Evolutionary conservation across 2,797 vertebrate species (phyloP), one percentile per base, ranked within the genome.

Genomic region (Chrysocyon brachyurus): DNA sequence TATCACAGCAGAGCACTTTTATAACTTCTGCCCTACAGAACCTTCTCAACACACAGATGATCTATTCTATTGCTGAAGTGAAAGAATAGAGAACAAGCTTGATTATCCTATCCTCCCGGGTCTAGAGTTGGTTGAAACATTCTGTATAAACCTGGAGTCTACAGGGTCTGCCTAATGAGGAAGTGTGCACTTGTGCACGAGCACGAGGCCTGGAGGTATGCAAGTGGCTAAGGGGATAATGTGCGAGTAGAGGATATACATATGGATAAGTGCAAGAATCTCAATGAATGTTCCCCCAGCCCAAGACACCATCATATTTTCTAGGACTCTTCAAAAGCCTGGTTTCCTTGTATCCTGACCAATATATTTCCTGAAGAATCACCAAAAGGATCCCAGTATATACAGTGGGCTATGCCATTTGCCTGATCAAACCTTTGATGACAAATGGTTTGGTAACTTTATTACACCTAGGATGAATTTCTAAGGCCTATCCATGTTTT

Each of bases 291-390:
- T 12, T n/a, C 28, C 33, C 26, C 11, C 72, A 88, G 85, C 17
- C 28, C 56, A 22, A 81, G 49, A 88, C 1, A 61, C 40, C 15
- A 64, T 9, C 22, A 9, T 17, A 66, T 49, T 94, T 77, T 54
- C 57, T 14, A 10, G 7, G 15, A 83, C 36, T 87, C 78, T 87
- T 86, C 82, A 63, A 78, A 97, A 92, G 61, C 40, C 40, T 56
- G 21, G 6, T 19, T 56, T 90, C 79, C 78, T 49, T 78, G 46
- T 22, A 9, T 57, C 57, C 9, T 8, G 49, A n/a, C 19, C 61
- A 31, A 36, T 24, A 12, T 1, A 36, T 73, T 87, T 94, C 66
- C 81, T 92, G 70, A 78, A 79, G 56, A 49, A 40, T 56, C 19
- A 15, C 10, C n/a, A 91, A 49, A 61, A 81, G 52, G 85, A 49